A percentile compares a stretch with the other conserved stretches of the same genome.
phyloP scores from a whole-genome alignment of 1,140 invertebrate genomes.

The Onthophagus taurus region DNA sequence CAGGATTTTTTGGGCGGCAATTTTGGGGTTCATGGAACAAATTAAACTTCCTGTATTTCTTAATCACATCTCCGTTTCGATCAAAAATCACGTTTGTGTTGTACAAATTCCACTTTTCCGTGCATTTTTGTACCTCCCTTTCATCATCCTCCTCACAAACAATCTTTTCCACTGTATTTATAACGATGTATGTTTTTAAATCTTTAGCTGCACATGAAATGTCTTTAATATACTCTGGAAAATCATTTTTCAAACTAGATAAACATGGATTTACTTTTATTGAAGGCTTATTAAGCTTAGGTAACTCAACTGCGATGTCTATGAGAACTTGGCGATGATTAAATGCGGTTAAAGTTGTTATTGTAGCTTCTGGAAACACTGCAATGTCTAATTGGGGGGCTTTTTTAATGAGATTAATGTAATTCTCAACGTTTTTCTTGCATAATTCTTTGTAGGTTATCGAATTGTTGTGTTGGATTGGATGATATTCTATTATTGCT shows the following conservation, averaged over 20 bases:
- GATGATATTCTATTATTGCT: constrained; percentile 14
- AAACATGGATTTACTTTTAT: constrained; percentile 22
- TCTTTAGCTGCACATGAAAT: constrained; percentile 36
- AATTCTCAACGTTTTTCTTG: constrained; percentile 11
- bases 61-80: constrained; percentile 35
- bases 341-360: constrained; percentile 14
- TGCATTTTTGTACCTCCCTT: no score
- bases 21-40: constrained; percentile 45
- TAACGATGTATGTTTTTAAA: constrained; percentile 48
- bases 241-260: neutral
- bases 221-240: constrained; percentile 34
- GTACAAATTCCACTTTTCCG: constrained; percentile 49
- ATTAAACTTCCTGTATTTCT: constrained; percentile 57
- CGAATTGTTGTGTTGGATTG: neutral
- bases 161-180: constrained; percentile 55
- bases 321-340: constrained; percentile 5
- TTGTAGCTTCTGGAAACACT: constrained; percentile 67
- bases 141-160: constrained; percentile 42
- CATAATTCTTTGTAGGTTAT: neutral
- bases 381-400: constrained; percentile 61
- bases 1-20: constrained; percentile 39
- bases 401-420: neutral
- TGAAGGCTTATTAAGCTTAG: no score
- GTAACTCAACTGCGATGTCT: constrained; percentile 1
- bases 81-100: constrained; percentile 63